Evolutionary conservation across 2,888 invertebrate genomes (phyloP), one percentile per base, ranked within the genome.

Genomic region (Leucania comma): DNA sequence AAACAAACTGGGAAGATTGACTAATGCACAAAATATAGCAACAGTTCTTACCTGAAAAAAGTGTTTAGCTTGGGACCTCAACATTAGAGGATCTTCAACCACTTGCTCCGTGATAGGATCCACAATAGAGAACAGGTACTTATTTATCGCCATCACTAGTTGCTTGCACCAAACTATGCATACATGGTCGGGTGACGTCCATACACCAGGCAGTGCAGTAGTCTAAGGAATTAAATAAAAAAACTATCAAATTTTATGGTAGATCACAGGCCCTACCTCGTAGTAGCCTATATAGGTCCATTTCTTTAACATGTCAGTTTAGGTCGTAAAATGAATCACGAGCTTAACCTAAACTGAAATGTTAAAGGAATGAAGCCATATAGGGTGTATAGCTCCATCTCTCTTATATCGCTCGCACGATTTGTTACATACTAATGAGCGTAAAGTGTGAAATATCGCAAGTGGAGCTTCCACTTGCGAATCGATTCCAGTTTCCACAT

Each of bases 101-200:
- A 96, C 81, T 80, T 96, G 96, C 71, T 91, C 87, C 0, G 92
- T 95, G 12, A 78, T 89, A 3, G 93, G 91, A 89, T 98, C 97
- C 9, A 99, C 97, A 56, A 97, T 97, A 83, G 98, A 98, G 92
- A 99, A 99, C 12, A 99, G 94, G 63, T 98, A 97, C 83, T 98
- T 96, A 76, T 98, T 98, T 68, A 98, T 96, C 0, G 97, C 97
- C 89, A 98, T 91, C 1, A 99, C 97, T 53, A 99, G 94, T 92
- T 99, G 98, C 87, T 98, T 98, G 92, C 98, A 99, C 99, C 99
- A 99, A 5, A 99, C 97, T 85, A 99, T 98, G 86, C 98, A 98
- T 17, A 98, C 96, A 91, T 99, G 99, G 92, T 99, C 99, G 1
- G 98, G 97, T 6, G 98, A 97, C 12, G 98, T 95, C 98, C 99